Base-by-base conservation (phyloP, 2,888 invertebrate genomes). In the Bursaphelenchus okinawaensis region DNA sequence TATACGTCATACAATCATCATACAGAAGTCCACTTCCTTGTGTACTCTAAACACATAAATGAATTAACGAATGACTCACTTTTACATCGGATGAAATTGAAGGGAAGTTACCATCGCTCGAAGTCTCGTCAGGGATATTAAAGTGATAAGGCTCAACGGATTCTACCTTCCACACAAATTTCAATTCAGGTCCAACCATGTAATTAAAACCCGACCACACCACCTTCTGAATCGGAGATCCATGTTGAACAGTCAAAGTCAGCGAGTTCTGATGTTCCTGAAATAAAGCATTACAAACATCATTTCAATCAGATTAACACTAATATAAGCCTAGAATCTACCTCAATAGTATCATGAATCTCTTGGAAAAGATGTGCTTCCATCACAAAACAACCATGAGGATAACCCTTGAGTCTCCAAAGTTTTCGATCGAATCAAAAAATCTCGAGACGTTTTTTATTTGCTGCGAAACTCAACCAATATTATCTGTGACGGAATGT, bases 161-260 rank as follows among this genome's bases (percentile, higher is more conserved):
- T 22, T 59, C 57, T 19, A 66, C 65, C 20, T 79, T 77, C 79
- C 79, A 79, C 19, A 75, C 74, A 65, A 79, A 79, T 50, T 70
- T 69, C 58, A 79, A 65, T 52, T 78, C 78, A 0, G 79, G 78
- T 1, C 80, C 80, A 6, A 73, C 70, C 78, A 78, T 78, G 56
- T 76, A 80, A 60, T 77, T 77, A 59, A 80, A 80, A 16, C 78
- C 73, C 7, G 78, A 78, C 78, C 78, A 80, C 16, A 80, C 69
- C 9, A 80, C 76, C 59, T 79, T 80, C 40, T 66, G 70, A 19
- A 79, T 74, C 1, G 71, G 71, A 7, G 67, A 70, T 12, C 28
- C 57, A 67, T 71, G 59, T 7, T 51, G 40, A 20, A 71, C 51
- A 7, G 64, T 50, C 24, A 71, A 24, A 22, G 40, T 23, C 23